Evolutionary conservation across 2,797 vertebrate genomes (phyloP).

Genomic region (Anabacerthia variegaticeps): DNA sequence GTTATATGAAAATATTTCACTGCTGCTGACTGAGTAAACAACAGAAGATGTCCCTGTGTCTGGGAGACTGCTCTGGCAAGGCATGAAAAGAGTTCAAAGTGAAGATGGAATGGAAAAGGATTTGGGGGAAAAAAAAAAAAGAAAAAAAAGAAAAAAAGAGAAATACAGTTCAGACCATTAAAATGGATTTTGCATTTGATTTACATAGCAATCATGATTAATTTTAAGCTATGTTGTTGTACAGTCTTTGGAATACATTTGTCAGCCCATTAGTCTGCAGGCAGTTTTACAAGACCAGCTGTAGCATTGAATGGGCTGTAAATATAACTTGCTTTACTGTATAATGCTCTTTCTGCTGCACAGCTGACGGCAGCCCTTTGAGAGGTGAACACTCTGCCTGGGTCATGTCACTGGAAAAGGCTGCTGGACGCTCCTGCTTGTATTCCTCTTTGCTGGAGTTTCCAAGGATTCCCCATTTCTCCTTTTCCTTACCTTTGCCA

Average conservation of each 20-base stretch:
- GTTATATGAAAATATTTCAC: neutral
- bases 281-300: neutral
- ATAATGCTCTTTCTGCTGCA: neutral
- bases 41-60: neutral
- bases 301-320: neutral
- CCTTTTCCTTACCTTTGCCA: neutral
- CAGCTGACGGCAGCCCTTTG: neutral
- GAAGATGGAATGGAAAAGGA: neutral
- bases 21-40: neutral
- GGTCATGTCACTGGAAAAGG: neutral
- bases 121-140: neutral
- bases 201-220: neutral
- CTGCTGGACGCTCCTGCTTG: neutral
- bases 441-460: neutral
- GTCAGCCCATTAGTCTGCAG: neutral
- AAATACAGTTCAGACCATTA: neutral
- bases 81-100: neutral
- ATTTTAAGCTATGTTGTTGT: neutral
- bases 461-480: neutral
- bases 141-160: fast-evolving
- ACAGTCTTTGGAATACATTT: neutral
- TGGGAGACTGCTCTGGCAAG: neutral
- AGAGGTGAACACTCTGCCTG: neutral
- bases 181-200: neutral
- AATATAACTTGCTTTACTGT: neutral